Conservation (phyloP, 2,797 vertebrate genomes). For the Megalops cyprinoides region DNA sequence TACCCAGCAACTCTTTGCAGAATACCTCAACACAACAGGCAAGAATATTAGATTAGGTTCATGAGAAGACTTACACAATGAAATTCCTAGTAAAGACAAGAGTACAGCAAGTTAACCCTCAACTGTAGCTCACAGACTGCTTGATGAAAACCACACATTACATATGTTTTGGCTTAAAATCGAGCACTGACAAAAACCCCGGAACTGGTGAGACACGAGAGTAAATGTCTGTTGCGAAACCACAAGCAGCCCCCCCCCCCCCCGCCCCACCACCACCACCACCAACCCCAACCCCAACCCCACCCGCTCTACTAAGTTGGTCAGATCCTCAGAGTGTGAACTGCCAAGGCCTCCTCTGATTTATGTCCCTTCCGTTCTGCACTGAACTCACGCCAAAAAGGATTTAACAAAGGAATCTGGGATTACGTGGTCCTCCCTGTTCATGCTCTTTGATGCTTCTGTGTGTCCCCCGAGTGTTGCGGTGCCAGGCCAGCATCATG, state of each 20-base stretch:
- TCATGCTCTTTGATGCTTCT: conserved; percentile 64
- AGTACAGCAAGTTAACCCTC: conserved; percentile 19
- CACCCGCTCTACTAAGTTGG: conserved; percentile 10
- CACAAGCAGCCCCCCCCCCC: conserved; percentile 23
- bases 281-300: conserved; percentile 19
- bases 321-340: conserved; percentile 58
- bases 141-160: neutral
- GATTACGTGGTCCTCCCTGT: conserved; percentile 40
- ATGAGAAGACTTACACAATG: conserved; percentile 15
- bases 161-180: neutral
- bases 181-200: neutral
- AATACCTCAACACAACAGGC: conserved; percentile 10
- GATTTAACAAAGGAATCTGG: conserved; percentile 47
- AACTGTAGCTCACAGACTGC: neutral
- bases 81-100: conserved; percentile 21
- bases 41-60: conserved; percentile 23
- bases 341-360: conserved; percentile 52
- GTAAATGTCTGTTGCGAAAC: conserved; percentile 7
- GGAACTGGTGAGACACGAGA: neutral
- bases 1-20: conserved; percentile 20
- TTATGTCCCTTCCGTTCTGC: conserved; percentile 48
- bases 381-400: conserved; percentile 40
- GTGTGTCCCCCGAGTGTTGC: conserved; percentile 48
- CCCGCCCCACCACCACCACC: too few relatives aligned
- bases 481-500: conserved; percentile 54